Evolutionary conservation across 2,113 vertebrate genomes (phyloP).

Genomic region (Capreolus pygargus): DNA sequence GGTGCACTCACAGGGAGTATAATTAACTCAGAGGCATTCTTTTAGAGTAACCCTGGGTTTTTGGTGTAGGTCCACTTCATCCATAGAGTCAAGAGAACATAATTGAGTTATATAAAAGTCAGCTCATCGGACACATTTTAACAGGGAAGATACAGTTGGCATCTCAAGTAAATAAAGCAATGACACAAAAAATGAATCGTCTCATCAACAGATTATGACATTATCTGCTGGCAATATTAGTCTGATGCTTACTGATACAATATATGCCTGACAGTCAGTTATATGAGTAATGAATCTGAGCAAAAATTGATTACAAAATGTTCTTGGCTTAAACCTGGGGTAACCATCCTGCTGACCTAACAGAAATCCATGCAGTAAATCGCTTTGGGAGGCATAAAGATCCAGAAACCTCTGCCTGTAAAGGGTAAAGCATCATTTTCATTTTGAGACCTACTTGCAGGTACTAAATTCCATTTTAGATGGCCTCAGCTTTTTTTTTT

Average conservation of each 20-base stretch:
- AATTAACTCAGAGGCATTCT: constrained; percentile 41
- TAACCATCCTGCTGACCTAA: constrained; percentile 58
- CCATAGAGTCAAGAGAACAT: not conserved
- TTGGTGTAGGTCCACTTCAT: not conserved
- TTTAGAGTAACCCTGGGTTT: constrained; percentile 23
- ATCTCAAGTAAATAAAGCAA: constrained; percentile 47
- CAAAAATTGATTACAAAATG: constrained; percentile 71
- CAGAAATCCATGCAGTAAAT: constrained; percentile 47
- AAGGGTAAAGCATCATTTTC: constrained; percentile 43
- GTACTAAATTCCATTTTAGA: constrained; percentile 62
- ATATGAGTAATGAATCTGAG: constrained; percentile 66
- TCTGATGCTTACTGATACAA: constrained; percentile 47
- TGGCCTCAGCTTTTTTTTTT: constrained; percentile 45
- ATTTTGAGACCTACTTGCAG: constrained; percentile 68
- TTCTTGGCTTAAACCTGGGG: constrained; percentile 67
- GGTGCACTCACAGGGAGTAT: constrained; percentile 21
- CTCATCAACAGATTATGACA: constrained; percentile 54
- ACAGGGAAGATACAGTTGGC: constrained; percentile 21
- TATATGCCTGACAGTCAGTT: constrained; percentile 61
- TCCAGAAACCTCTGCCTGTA: constrained; percentile 45
- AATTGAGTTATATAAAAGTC: not conserved
- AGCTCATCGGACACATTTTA: constrained; percentile 17
- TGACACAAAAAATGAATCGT: constrained; percentile 38
- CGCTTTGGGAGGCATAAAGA: constrained; percentile 38
- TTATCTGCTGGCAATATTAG: constrained; percentile 64